Percentiles rank a stretch among this genome's conserved stretches.
phyloP scores from a whole-genome alignment of 1,140 invertebrate genomes.

The Aphaenogaster rudis region DNA sequence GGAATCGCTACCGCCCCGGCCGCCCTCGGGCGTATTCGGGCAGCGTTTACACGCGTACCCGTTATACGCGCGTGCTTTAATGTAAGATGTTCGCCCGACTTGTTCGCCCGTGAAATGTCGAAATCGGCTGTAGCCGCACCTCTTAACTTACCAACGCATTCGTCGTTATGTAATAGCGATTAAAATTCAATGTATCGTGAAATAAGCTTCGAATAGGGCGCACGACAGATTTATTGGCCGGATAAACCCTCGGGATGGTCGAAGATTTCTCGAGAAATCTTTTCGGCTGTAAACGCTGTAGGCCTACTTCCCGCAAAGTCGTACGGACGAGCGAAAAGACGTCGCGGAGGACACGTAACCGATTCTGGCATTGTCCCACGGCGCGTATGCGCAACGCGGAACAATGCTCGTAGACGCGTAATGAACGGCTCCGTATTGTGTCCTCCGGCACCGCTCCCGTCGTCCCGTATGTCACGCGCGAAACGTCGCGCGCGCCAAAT shows the following conservation, averaged over 20 bases:
- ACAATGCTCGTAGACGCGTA: conserved; percentile 80
- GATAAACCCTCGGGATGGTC: neutral
- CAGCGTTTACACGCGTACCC: conserved; percentile 71
- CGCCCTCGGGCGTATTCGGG: conserved; percentile 85
- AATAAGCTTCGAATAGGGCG: neutral
- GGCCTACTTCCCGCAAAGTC: neutral
- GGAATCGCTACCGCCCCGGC: conserved; percentile 85
- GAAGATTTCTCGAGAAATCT: neutral
- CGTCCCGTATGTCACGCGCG: conserved; percentile 74
- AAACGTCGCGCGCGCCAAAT: conserved; percentile 58
- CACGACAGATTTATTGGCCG: neutral
- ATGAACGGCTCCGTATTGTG: conserved; percentile 80
- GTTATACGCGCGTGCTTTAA: conserved; percentile 54
- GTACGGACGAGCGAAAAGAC: neutral
- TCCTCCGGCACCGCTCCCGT: conserved; percentile 64
- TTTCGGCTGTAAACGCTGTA: neutral
- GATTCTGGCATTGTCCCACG: conserved; percentile 61
- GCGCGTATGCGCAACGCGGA: conserved; percentile 68
- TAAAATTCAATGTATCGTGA: neutral
- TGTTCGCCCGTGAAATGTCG: conserved; percentile 36
- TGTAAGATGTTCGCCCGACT: conserved; percentile 51
- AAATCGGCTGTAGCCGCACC: conserved; percentile 10
- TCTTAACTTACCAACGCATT: neutral
- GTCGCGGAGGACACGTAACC: neutral
- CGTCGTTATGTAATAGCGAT: neutral